Conservation (phyloP, 2,888 invertebrate genomes). For the Pediacus dermestoides region DNA sequence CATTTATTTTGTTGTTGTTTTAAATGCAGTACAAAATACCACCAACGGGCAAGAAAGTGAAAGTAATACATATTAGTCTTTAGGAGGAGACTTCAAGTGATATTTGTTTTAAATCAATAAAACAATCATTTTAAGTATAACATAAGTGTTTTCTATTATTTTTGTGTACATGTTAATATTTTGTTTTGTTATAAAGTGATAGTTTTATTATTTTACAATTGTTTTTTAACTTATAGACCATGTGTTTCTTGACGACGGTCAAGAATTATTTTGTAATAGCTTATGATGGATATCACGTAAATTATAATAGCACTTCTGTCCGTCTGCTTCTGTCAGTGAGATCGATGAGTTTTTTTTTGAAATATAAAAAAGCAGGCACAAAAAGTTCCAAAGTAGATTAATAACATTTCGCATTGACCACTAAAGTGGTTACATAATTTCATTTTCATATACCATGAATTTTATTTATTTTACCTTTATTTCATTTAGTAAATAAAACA, state of each 20-base stretch:
- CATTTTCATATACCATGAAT: too few relatives aligned
- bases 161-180: slow-evolving; percentile 45
- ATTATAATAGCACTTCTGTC: slow-evolving; percentile 30
- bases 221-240: slow-evolving; percentile 44
- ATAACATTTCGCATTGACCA: too few relatives aligned
- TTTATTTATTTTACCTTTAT: too few relatives aligned
- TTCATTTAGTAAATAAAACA: too few relatives aligned
- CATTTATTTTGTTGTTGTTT: too few relatives aligned
- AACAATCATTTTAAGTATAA: slow-evolving; percentile 26
- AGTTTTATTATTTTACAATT: slow-evolving; percentile 45
- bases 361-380: slow-evolving; percentile 13
- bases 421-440: too few relatives aligned
- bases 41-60: too few relatives aligned
- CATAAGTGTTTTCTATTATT: slow-evolving; percentile 27
- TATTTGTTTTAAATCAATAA: too few relatives aligned
- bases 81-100: too few relatives aligned
- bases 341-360: slow-evolving; percentile 30
- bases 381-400: too few relatives aligned
- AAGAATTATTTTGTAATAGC: slow-evolving; percentile 37
- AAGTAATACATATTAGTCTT: too few relatives aligned
- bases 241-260: slow-evolving; percentile 27
- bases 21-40: too few relatives aligned
- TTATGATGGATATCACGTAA: slow-evolving; percentile 30
- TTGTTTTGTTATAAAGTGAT: slow-evolving; percentile 49
- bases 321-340: slow-evolving; percentile 44